These are phyloP conservation scores for Cairina moschata DNA, from an alignment of 2,113 vertebrate species.

Conservation along the genomic window DNA sequence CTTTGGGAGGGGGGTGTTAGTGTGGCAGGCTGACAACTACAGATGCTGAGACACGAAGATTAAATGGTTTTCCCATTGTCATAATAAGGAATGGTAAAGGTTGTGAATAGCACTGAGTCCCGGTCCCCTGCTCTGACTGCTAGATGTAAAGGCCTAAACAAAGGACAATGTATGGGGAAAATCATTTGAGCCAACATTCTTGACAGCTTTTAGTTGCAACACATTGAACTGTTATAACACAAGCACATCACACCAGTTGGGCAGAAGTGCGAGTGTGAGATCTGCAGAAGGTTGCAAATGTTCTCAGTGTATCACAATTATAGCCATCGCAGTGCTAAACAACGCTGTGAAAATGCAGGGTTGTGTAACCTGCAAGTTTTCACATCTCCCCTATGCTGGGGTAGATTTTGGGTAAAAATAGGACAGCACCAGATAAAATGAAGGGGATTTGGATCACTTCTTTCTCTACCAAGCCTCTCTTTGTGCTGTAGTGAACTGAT, in stretches of 20 bases:
- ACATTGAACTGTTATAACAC: not conserved
- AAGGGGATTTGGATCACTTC: not conserved
- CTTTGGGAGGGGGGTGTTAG: not conserved
- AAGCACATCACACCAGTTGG: conserved; percentile 43
- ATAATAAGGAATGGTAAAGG: not conserved
- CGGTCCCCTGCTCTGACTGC: not conserved
- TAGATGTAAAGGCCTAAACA: not conserved
- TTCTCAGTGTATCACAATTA: conserved; percentile 61
- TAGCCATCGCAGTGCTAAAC: not conserved
- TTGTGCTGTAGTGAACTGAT: not conserved
- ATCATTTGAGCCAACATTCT: not conserved
- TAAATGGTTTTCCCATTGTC: not conserved
- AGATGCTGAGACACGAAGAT: not conserved
- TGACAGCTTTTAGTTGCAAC: conserved; percentile 48
- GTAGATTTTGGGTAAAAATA: conserved; percentile 20
- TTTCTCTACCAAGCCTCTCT: not conserved
- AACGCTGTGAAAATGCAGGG: not conserved
- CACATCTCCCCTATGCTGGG: not conserved
- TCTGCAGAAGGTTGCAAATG: conserved; percentile 33
- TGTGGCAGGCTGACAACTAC: not conserved
- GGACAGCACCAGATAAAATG: not conserved
- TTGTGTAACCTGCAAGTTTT: conserved; percentile 32
- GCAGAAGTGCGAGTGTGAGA: conserved; percentile 56
- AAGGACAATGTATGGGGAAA: not conserved
- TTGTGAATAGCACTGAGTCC: not conserved